A percentile compares a stretch with the other conserved stretches of the same genome.
Conservation (phyloP, 2,113 vertebrate species). For the Circaetus cinerascens region DNA sequence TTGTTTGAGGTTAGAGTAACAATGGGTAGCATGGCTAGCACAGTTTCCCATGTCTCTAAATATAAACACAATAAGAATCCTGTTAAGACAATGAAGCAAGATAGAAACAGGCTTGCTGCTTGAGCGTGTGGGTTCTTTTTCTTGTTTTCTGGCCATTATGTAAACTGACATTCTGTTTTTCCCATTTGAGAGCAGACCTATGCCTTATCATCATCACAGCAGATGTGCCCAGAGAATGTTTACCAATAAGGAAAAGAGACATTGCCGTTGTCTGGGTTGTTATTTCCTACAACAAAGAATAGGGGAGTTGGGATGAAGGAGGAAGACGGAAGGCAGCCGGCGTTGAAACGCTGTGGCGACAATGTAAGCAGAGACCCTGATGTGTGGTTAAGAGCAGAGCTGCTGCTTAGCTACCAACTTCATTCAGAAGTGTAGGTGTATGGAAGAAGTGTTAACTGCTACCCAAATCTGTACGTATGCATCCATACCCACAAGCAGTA, state of each 20-base stretch:
- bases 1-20: slow-evolving; percentile 66
- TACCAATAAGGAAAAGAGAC: slow-evolving; percentile 66
- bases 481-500: background rate
- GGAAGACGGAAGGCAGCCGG: slow-evolving; percentile 15
- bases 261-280: slow-evolving; percentile 45
- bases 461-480: background rate
- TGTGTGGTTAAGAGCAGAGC: background rate
- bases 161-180: slow-evolving; percentile 62
- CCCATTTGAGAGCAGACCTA: slow-evolving; percentile 46
- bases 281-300: slow-evolving; percentile 63
- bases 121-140: background rate
- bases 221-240: slow-evolving; percentile 61
- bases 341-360: background rate
- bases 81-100: slow-evolving; percentile 60
- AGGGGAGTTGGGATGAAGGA: slow-evolving; percentile 24
- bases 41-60: slow-evolving; percentile 70
- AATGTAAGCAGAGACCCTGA: background rate
- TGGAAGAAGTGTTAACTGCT: background rate
- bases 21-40: slow-evolving; percentile 46
- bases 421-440: background rate
- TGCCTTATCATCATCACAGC: slow-evolving; percentile 59
- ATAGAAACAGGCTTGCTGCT: slow-evolving; percentile 46
- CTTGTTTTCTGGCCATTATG: slow-evolving; percentile 60
- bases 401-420: background rate
- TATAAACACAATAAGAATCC: slow-evolving; percentile 70